A percentile compares a stretch with the other conserved stretches of the same genome.
Conservation (phyloP, 1,140 invertebrate species). For the Pygmarrhopalites habei region DNA sequence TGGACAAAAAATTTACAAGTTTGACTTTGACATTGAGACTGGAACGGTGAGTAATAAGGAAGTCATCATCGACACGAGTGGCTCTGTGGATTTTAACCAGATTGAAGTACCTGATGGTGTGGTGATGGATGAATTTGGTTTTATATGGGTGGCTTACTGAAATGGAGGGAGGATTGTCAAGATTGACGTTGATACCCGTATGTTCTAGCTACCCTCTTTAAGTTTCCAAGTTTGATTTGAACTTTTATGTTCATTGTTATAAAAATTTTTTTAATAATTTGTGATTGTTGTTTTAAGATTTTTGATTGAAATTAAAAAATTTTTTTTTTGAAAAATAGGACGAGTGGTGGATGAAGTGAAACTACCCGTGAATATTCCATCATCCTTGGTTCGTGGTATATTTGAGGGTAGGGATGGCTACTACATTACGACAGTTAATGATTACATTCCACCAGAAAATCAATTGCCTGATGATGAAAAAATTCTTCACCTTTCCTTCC, state of each 20-base stretch:
- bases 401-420: constrained; percentile 16
- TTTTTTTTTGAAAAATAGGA: neutral
- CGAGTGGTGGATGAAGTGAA: constrained; percentile 1
- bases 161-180: constrained; percentile 13
- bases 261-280: no score
- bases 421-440: constrained; percentile 15
- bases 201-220: no score
- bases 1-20: constrained; percentile 18
- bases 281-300: no score
- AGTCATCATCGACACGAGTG: constrained; percentile 5
- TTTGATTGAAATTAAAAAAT: no score
- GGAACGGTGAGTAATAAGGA: constrained; percentile 12
- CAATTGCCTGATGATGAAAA: constrained; percentile 7
- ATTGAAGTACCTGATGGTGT: constrained; percentile 10
- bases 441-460: neutral
- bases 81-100: constrained; percentile 4
- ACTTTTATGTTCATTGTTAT: no score
- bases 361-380: constrained; percentile 10
- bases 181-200: constrained; percentile 17
- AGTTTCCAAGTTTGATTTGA: no score
- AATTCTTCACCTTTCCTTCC: constrained; percentile 9
- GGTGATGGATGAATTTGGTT: no score
- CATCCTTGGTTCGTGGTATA: constrained; percentile 8
- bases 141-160: constrained; percentile 17
- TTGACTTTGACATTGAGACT: constrained; percentile 19